These are phyloP conservation scores for Okamejei kenojei DNA, from an alignment of 2,797 vertebrate species.

Conservation along the genomic window DNA sequence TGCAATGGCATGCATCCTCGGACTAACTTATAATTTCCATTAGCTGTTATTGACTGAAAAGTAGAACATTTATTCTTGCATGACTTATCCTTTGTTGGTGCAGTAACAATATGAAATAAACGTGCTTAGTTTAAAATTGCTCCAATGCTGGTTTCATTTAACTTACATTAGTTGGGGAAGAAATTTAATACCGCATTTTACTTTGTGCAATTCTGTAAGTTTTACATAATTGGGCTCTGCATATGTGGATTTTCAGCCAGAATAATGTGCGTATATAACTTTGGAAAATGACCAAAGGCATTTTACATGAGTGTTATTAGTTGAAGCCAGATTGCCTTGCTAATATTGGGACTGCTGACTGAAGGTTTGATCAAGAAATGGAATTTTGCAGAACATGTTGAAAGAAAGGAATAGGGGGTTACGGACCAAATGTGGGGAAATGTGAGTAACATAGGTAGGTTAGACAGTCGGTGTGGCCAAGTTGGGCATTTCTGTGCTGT, in stretches of 20 bases:
- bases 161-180: background rate
- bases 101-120: background rate
- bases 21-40: background rate
- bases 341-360: background rate
- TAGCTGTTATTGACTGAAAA: background rate
- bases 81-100: background rate
- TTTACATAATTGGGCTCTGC: background rate
- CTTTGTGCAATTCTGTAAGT: background rate
- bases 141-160: background rate
- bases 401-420: background rate
- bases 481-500: too few species aligned
- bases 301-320: background rate
- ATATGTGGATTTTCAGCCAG: background rate
- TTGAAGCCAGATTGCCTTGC: background rate
- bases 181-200: background rate
- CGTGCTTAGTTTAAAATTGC: background rate
- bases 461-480: too few species aligned
- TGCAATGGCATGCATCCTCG: background rate
- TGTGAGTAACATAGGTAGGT: too few species aligned
- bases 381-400: background rate
- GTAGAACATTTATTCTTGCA: background rate
- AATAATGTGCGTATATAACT: background rate
- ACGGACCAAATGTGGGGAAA: too few species aligned
- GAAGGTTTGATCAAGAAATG: background rate
- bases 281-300: background rate